A percentile compares a stretch with the other conserved stretches of the same genome.
These are phyloP conservation scores for Chelon labrosus DNA, from an alignment of 2,797 vertebrate species.

Conservation along the genomic window DNA sequence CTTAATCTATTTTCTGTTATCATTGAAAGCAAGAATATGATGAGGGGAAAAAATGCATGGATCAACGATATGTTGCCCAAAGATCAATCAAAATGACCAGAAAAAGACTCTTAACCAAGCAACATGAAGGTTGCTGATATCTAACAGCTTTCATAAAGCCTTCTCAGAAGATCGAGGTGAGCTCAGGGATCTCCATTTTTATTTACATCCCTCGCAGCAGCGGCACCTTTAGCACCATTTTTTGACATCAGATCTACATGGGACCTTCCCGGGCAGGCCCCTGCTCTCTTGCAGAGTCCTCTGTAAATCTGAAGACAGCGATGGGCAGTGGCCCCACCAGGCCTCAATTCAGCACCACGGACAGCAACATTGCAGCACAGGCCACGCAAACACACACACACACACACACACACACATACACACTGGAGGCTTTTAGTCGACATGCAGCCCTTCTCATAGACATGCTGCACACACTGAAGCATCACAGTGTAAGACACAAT, in stretches of 20 bases:
- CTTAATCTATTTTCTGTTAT: background rate
- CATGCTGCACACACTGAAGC: constrained; percentile 36
- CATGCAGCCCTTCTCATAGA: constrained; percentile 31
- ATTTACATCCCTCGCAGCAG: constrained; percentile 39
- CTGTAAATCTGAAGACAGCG: constrained; percentile 45
- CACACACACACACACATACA: constrained; percentile 41
- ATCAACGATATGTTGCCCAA: background rate
- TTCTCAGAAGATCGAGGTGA: constrained; percentile 50
- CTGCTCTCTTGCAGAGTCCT: constrained; percentile 38
- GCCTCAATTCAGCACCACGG: constrained; percentile 82
- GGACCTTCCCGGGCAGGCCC: constrained; percentile 43
- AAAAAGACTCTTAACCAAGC: background rate
- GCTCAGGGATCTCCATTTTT: constrained; percentile 25
- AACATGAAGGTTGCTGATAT: background rate
- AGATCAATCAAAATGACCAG: background rate
- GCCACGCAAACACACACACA: constrained; percentile 61
- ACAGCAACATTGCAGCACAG: constrained; percentile 80
- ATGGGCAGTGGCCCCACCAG: constrained; percentile 74
- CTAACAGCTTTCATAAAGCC: background rate
- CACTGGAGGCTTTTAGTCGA: constrained; percentile 40
- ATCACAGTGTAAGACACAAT: constrained; percentile 38
- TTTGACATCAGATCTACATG: constrained; percentile 27
- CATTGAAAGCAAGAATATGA: background rate
- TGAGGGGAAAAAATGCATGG: background rate
- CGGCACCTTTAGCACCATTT: constrained; percentile 41